Base-by-base conservation (phyloP, 2,113 vertebrate genomes). In the human region DNA sequence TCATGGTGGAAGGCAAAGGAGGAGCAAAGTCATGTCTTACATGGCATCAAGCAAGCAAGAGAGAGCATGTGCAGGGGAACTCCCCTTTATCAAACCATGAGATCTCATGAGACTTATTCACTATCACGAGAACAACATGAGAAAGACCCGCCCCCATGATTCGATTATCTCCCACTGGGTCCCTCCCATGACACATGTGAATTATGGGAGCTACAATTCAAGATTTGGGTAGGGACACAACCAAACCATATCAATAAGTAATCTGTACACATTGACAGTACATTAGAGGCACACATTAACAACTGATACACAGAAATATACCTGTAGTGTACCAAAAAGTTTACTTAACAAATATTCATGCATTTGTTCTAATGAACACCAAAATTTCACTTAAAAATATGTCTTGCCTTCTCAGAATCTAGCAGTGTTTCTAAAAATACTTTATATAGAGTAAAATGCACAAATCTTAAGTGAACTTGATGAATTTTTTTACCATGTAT, bases 341-440 rank as follows among this genome's bases (percentile, higher is more conserved):
- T 87, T 55, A 83, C 38, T 64, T 87, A 89, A 30, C 23, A 85
- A 90, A 85, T 79, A 81, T 94, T 23, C 32, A 35, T 95, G 8
- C 61, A 38, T 48, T 93, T 96, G 35, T 92, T 85, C 73, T 75
- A 86, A 91, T 61, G 30, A 94, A 95, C 43, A 50, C 14, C 55
- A 92, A 84, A 79, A 87, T 94, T 93, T 70, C 87, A 72, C 73
- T 23, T 30, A 38, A 52, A 92, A 85, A 76, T 43, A 38, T 90
- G 94, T 76, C 30, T 92, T 93, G 25, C 3, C 12, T 52, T 75
- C 66, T 95, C 70, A 83, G 27, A 89, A 89, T 94, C 85, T 90
- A 97, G 13, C 35, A 70, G 11, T 64, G 2, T 90, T 73, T 85
- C 17, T 3, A 57, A 64, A 75, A 78, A 83, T 79, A 75, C 80